Conservation (phyloP, 1,140 invertebrate species). For the Carposina sasakii region DNA sequence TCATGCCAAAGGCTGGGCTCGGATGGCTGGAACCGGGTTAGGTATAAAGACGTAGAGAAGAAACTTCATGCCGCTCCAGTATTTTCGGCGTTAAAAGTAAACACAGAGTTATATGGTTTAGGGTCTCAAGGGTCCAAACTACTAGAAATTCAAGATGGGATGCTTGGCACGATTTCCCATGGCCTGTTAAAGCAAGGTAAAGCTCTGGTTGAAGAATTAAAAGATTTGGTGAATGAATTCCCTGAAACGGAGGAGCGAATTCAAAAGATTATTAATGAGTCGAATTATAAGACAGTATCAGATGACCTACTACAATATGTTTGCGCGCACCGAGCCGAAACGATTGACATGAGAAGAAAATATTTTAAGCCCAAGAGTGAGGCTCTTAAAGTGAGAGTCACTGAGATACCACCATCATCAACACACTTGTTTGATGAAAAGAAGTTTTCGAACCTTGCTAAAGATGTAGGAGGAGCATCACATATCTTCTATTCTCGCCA, state of each 20-base stretch:
- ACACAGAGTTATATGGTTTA: not conserved
- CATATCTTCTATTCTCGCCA: not conserved
- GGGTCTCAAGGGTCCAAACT: not conserved
- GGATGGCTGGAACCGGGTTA: slow-evolving; percentile 22
- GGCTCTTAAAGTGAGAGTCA: not conserved
- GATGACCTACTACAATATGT: slow-evolving; percentile 10
- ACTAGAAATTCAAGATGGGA: not conserved
- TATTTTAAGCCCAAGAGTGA: slow-evolving; percentile 1
- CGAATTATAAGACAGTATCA: not conserved
- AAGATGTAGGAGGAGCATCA: not conserved
- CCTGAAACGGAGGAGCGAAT: not conserved
- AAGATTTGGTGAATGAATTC: not conserved
- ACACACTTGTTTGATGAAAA: slow-evolving; percentile 8
- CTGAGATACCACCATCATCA: slow-evolving; percentile 5
- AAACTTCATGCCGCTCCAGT: slow-evolving; percentile 9
- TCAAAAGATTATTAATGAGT: not conserved
- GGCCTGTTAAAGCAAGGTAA: slow-evolving; percentile 9
- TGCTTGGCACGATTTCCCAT: slow-evolving; percentile 7
- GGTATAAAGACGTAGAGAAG: slow-evolving; percentile 29
- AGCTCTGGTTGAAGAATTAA: not conserved
- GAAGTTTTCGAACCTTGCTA: not conserved
- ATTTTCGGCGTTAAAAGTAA: slow-evolving; percentile 3
- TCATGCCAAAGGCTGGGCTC: slow-evolving; percentile 20
- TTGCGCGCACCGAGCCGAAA: slow-evolving; percentile 5
- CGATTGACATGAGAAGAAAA: slow-evolving; percentile 3